Evolutionary conservation across 2,888 invertebrate species (phyloP).

Genomic region (Thereva nobilitata): DNA sequence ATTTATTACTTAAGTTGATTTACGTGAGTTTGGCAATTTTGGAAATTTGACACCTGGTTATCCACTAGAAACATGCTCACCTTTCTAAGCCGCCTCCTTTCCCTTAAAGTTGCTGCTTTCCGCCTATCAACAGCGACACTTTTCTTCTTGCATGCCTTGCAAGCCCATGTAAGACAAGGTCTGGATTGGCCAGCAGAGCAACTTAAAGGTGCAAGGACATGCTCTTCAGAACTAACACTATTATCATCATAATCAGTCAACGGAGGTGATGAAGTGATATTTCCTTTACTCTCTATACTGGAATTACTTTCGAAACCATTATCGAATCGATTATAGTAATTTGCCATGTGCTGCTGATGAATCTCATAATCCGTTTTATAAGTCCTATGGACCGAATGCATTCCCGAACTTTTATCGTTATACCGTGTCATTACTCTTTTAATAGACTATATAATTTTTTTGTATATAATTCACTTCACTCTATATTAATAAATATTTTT

Average conservation of each 20-base stretch:
- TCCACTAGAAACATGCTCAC: constrained; percentile 59
- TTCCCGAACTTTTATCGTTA: constrained; percentile 13
- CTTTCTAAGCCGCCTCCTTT: constrained; percentile 89
- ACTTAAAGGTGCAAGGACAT: constrained; percentile 58
- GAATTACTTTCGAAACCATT: constrained; percentile 26
- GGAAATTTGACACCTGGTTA: too few relatives aligned
- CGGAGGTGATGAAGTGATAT: constrained; percentile 49
- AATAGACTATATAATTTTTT: constrained; percentile 1
- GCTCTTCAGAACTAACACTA: constrained; percentile 57
- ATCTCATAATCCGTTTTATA: constrained; percentile 33
- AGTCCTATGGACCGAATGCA: constrained; percentile 15
- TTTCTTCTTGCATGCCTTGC: constrained; percentile 96
- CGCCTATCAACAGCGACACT: constrained; percentile 93
- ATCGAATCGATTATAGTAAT: constrained; percentile 31
- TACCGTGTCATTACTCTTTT: constrained; percentile 37
- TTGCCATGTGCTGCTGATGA: constrained; percentile 34
- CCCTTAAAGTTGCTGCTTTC: constrained; percentile 95
- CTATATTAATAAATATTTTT: too few relatives aligned
- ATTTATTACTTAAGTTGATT: background rate
- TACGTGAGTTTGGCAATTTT: background rate
- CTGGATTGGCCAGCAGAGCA: constrained; percentile 61
- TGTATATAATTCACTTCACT: constrained; percentile 2
- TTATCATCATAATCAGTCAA: constrained; percentile 57
- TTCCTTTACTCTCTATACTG: constrained; percentile 28
- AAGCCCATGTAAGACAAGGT: constrained; percentile 93